These are phyloP conservation scores for Serinus canaria DNA, from an alignment of 2,113 vertebrate species.

Conservation along the genomic window DNA sequence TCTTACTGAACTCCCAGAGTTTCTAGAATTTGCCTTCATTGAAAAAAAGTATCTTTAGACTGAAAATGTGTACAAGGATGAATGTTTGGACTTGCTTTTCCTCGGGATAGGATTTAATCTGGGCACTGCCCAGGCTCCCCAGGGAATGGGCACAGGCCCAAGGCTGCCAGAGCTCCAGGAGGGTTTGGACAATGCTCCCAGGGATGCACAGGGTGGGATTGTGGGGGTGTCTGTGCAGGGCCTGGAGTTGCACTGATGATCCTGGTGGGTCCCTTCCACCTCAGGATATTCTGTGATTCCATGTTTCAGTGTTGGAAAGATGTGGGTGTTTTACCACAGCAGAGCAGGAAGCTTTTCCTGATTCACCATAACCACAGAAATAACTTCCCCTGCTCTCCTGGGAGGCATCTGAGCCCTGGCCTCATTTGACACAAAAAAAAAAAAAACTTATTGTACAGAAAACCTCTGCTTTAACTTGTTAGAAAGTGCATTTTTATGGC, in stretches of 20 bases:
- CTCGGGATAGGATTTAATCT: not conserved
- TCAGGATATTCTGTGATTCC: not conserved
- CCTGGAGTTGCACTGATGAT: accelerated
- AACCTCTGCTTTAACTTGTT: not conserved
- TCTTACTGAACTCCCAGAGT: not conserved
- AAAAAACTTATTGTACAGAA: not conserved
- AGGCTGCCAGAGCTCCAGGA: not conserved
- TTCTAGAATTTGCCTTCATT: not conserved
- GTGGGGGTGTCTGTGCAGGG: not conserved
- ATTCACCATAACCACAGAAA: not conserved
- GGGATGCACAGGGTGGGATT: not conserved
- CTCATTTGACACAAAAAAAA: not conserved
- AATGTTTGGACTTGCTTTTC: not conserved
- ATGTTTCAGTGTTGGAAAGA: not conserved
- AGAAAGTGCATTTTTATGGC: not conserved
- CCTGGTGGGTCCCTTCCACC: not conserved
- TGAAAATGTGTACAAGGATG: not conserved
- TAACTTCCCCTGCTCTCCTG: not conserved
- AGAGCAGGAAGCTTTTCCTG: not conserved
- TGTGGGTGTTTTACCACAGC: accelerated
- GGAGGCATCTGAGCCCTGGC: not conserved
- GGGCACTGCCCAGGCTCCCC: not conserved
- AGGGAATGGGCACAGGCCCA: not conserved
- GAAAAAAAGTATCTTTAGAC: not conserved
- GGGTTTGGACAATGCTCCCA: accelerated